A percentile compares a stretch with the other conserved stretches of the same genome.
Evolutionary conservation across 1,140 invertebrate genomes (phyloP).

Genomic region (Pararge aegeria): DNA sequence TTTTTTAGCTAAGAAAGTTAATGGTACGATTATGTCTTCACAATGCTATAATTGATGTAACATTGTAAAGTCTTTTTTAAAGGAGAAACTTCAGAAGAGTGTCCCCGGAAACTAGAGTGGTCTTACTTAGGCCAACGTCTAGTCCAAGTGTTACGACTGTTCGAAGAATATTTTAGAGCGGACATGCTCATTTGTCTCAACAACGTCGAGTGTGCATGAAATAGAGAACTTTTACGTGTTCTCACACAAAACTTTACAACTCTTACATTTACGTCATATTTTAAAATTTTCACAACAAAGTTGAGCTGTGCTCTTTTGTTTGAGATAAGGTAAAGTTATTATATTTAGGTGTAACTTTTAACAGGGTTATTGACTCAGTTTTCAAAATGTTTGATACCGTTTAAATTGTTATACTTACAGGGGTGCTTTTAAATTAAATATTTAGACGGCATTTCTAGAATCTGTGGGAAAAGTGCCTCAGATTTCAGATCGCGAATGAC

Average conservation of each 20-base stretch:
- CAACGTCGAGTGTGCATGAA: constrained; percentile 41
- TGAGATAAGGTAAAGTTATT: neutral
- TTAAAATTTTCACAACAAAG: constrained; percentile 40
- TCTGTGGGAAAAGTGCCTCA: too few species aligned
- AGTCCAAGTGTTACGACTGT: constrained; percentile 20
- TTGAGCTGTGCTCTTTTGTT: neutral
- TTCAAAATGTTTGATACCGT: too few species aligned
- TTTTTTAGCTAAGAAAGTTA: too few species aligned
- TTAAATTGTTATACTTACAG: too few species aligned
- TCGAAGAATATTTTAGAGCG: constrained; percentile 55
- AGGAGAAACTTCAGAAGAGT: neutral
- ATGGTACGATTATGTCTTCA: too few species aligned
- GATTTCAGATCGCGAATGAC: too few species aligned
- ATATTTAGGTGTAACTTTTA: too few species aligned
- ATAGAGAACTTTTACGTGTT: constrained; percentile 52
- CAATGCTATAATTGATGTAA: too few species aligned
- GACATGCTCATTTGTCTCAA: constrained; percentile 42
- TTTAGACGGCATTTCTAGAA: too few species aligned
- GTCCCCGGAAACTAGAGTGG: neutral
- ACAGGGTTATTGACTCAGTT: too few species aligned
- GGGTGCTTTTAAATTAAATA: too few species aligned
- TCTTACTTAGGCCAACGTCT: neutral
- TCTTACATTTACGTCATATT: constrained; percentile 21
- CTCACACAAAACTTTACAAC: constrained; percentile 34
- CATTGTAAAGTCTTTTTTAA: too few species aligned